Percentiles rank a stretch among this genome's conserved stretches.
phyloP scores from a whole-genome alignment of 2,113 vertebrate species.

The Desmodus rotundus region DNA sequence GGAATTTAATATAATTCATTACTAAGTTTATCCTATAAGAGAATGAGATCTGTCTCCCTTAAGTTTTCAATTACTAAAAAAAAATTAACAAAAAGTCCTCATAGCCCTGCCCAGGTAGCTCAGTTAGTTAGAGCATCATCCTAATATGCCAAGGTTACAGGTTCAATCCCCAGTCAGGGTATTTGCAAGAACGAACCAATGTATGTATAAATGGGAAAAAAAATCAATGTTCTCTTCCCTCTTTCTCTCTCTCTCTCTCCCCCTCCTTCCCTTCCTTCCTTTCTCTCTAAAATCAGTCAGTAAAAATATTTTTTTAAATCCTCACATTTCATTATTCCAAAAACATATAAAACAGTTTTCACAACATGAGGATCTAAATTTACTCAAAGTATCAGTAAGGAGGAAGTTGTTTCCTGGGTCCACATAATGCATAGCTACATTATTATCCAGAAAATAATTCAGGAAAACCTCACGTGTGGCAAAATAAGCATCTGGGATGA shows the following conservation, averaged over 20 bases:
- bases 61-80: conserved; percentile 32
- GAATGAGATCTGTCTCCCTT: background rate
- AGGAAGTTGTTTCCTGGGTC: background rate
- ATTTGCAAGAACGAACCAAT: too few relatives aligned
- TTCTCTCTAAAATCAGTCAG: too few relatives aligned
- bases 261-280: too few relatives aligned
- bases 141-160: too few relatives aligned
- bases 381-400: background rate
- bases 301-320: too few relatives aligned
- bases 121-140: too few relatives aligned
- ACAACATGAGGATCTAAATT: background rate
- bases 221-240: too few relatives aligned
- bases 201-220: too few relatives aligned
- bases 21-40: conserved; percentile 24
- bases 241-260: too few relatives aligned
- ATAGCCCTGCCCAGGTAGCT: too few relatives aligned
- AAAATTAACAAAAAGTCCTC: background rate
- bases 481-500: background rate
- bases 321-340: background rate
- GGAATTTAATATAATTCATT: conserved; percentile 18
- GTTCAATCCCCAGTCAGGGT: too few relatives aligned
- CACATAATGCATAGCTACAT: background rate
- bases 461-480: background rate
- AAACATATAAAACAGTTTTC: background rate
- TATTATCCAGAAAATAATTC: background rate